These are phyloP conservation scores for Tachycineta bicolor DNA, from an alignment of 2,113 vertebrate species.

Conservation along the genomic window DNA sequence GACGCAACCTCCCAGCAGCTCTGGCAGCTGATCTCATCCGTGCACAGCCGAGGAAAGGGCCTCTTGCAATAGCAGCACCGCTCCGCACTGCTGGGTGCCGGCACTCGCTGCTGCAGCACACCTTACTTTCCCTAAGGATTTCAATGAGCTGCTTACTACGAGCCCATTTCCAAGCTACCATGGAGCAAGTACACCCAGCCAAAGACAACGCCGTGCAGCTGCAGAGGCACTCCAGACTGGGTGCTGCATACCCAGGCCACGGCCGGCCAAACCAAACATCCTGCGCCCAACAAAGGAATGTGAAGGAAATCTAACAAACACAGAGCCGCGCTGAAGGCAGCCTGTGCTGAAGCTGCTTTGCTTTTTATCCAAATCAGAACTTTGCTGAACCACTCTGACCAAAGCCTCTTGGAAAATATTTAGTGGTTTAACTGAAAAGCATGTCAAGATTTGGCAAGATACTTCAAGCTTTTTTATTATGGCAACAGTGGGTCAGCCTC, in stretches of 20 bases:
- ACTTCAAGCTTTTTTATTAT: background rate
- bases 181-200: accelerated
- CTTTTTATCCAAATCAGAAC: background rate
- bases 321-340: accelerated
- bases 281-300: background rate
- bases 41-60: accelerated
- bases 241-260: accelerated
- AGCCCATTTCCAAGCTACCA: accelerated
- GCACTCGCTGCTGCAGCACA: accelerated
- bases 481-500: background rate
- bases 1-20: background rate
- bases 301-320: accelerated
- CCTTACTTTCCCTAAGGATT: background rate
- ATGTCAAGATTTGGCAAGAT: background rate
- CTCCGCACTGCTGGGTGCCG: accelerated
- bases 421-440: background rate
- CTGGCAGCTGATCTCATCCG: accelerated
- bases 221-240: background rate
- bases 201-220: accelerated
- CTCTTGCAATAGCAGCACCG: accelerated
- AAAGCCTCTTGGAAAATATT: background rate
- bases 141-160: accelerated
- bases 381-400: background rate
- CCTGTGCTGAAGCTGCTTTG: background rate
- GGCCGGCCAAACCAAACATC: background rate